phyloP scores from a whole-genome alignment of 2,113 vertebrate genomes.

The Cichladusa arquata region DNA sequence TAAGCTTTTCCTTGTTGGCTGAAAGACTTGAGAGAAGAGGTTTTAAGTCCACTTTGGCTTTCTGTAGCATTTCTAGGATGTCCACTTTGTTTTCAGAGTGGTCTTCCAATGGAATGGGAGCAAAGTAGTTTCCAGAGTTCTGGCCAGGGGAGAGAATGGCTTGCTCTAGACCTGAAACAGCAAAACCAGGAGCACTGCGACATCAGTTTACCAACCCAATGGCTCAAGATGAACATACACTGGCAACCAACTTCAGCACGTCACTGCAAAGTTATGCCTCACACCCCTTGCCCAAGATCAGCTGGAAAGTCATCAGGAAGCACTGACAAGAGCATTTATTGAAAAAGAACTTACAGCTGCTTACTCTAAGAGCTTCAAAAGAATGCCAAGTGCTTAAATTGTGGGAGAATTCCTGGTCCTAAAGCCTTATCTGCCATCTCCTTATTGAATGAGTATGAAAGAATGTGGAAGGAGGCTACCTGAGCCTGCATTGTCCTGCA shows the following conservation, averaged over 20 bases:
- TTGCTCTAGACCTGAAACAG: constrained; percentile 84
- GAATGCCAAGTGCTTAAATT: background rate
- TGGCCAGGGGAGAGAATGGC: constrained; percentile 84
- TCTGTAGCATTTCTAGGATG: constrained; percentile 95
- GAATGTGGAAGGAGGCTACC: background rate
- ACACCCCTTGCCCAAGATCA: background rate
- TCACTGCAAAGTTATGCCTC: background rate
- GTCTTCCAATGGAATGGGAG: constrained; percentile 91
- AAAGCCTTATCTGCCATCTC: background rate
- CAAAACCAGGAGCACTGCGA: constrained; percentile 69
- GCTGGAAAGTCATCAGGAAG: background rate
- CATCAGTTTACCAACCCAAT: constrained; percentile 56
- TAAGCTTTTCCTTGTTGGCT: constrained; percentile 94
- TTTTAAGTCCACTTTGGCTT: constrained; percentile 97
- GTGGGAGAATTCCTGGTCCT: background rate
- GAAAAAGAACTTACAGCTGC: background rate
- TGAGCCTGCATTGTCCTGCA: background rate
- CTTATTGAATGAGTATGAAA: background rate
- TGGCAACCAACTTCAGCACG: background rate
- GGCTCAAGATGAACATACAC: constrained; percentile 20
- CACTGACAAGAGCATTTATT: background rate
- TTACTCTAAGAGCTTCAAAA: background rate
- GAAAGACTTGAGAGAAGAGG: constrained; percentile 93
- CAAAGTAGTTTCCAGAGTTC: constrained; percentile 89
- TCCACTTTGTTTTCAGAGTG: constrained; percentile 93